Conservation (phyloP, 2,797 vertebrate genomes). For the Cyprinella venusta region DNA sequence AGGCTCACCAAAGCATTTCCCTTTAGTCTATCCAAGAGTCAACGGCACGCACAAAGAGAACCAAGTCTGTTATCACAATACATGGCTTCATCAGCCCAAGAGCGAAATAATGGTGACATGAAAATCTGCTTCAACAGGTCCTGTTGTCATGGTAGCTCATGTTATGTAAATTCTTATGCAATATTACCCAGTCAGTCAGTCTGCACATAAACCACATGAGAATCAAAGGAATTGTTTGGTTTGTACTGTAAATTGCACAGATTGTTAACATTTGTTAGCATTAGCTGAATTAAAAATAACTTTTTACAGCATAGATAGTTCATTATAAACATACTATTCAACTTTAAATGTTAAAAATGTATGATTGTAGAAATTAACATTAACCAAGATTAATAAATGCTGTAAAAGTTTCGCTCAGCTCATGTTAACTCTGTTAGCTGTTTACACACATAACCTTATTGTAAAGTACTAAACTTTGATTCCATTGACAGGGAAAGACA, state of each 20-base stretch:
- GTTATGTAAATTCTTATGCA: slow-evolving; percentile 56
- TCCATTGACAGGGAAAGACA: not conserved
- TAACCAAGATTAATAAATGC: not conserved
- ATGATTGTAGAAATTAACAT: not conserved
- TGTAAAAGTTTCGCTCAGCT: not conserved
- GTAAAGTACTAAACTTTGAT: not conserved
- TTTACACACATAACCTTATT: not conserved
- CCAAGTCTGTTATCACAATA: slow-evolving; percentile 42
- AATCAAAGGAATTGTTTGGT: not conserved
- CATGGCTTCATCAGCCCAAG: slow-evolving; percentile 20
- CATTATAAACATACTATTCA: not conserved
- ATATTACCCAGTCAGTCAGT: slow-evolving; percentile 3
- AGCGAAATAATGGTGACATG: not conserved
- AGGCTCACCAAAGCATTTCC: slow-evolving; percentile 38
- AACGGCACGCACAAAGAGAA: slow-evolving; percentile 26
- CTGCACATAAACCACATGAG: not conserved
- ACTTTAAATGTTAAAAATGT: not conserved
- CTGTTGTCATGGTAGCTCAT: not conserved
- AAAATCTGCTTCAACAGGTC: slow-evolving; percentile 21
- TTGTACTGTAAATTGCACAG: not conserved
- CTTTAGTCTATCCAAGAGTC: slow-evolving; percentile 35
- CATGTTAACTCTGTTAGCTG: not conserved
- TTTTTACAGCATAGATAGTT: too few species aligned
- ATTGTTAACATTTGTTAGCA: not conserved
- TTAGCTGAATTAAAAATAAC: not conserved